Conservation (phyloP, 2,888 invertebrate species). For the Perithous albicinctus region DNA sequence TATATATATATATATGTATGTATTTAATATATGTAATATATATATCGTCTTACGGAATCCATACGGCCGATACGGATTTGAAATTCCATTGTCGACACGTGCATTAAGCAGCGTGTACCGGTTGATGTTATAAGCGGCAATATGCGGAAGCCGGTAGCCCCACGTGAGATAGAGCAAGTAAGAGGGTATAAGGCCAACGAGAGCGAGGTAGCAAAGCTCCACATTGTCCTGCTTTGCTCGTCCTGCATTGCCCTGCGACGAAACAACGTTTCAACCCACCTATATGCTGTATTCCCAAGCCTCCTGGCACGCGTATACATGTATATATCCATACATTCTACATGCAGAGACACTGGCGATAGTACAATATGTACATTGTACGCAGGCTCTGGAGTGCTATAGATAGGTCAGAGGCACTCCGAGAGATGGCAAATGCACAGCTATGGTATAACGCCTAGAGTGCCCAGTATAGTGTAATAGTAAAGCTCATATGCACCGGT, state of each 20-base stretch:
- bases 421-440: slow-evolving; percentile 52
- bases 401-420: slow-evolving; percentile 49
- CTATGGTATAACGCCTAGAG: slow-evolving; percentile 28
- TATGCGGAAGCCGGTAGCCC: slow-evolving; percentile 28
- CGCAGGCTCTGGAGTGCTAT: slow-evolving; percentile 55
- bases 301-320: slow-evolving; percentile 34
- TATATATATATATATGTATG: too few species aligned
- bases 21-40: neutral
- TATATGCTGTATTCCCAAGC: slow-evolving; percentile 55
- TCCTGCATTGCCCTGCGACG: slow-evolving; percentile 40
- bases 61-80: slow-evolving; percentile 63
- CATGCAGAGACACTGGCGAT: slow-evolving; percentile 16
- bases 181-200: slow-evolving; percentile 49
- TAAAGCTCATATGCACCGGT: slow-evolving; percentile 22
- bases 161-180: slow-evolving; percentile 15
- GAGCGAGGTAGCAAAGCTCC: slow-evolving; percentile 39
- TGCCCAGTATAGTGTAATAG: slow-evolving; percentile 9
- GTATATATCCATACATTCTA: slow-evolving; percentile 16
- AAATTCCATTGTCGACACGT: slow-evolving; percentile 71
- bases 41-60: slow-evolving; percentile 63
- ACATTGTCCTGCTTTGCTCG: slow-evolving; percentile 39
- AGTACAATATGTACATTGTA: slow-evolving; percentile 60
- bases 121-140: slow-evolving; percentile 38
- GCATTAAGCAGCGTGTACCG: slow-evolving; percentile 63
- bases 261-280: slow-evolving; percentile 38